These are phyloP conservation scores for Hermaeophaga mercurialis DNA, from an alignment of 2,888 invertebrate genomes.

Conservation along the genomic window DNA sequence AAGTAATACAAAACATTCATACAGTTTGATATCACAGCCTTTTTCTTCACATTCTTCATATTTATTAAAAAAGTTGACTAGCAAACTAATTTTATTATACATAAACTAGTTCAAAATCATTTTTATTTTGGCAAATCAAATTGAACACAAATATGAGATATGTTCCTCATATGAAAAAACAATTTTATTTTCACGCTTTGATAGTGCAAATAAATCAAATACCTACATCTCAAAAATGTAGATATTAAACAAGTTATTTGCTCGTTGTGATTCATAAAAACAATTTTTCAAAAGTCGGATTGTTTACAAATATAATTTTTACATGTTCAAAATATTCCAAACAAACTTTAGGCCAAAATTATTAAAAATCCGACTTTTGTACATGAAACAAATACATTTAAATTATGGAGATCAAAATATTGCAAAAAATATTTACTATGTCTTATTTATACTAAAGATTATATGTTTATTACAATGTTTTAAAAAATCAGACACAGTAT, in stretches of 20 bases:
- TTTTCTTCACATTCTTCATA: slow-evolving; percentile 48
- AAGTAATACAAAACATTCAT: slow-evolving; percentile 40
- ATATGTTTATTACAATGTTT: not conserved
- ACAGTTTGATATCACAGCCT: slow-evolving; percentile 52
- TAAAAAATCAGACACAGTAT: not conserved
- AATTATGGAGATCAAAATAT: slow-evolving; percentile 16
- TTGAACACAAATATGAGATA: not conserved
- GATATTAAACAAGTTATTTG: not conserved
- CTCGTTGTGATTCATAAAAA: not conserved
- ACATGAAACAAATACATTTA: too few species aligned
- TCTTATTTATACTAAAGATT: not conserved
- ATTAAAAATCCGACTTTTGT: slow-evolving; percentile 4
- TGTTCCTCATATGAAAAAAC: not conserved
- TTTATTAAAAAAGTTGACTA: not conserved
- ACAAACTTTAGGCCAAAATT: not conserved
- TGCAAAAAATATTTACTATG: not conserved
- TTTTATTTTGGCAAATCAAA: not conserved
- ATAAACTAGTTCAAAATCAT: too few species aligned
- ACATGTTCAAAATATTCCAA: not conserved
- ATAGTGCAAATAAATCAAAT: not conserved
- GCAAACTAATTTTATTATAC: too few species aligned
- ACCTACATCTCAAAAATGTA: not conserved
- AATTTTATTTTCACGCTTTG: not conserved
- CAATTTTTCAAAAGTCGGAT: not conserved
- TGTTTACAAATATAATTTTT: not conserved